Percentiles rank a stretch among this genome's conserved stretches.
Evolutionary conservation across 2,888 invertebrate species (phyloP).

Genomic region (Yponomeuta sedellus): DNA sequence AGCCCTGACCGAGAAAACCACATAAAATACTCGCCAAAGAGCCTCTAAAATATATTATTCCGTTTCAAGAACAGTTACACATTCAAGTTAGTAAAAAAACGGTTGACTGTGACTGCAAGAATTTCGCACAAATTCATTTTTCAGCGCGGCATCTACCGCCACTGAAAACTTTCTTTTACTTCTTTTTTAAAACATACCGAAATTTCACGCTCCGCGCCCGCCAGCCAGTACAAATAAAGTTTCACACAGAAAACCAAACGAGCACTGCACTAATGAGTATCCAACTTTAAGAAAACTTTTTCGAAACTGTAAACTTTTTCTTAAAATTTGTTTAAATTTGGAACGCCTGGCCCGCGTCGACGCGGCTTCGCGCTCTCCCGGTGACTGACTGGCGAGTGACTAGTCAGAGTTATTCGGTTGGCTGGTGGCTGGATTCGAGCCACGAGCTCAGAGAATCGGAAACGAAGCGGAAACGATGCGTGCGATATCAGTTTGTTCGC

Average conservation of each 20-base stretch:
- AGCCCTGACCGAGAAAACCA: background rate
- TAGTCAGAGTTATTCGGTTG: background rate
- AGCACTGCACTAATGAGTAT: constrained; percentile 1
- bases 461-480: constrained; percentile 8
- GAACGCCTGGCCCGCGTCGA: constrained; percentile 8
- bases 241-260: constrained; percentile 12
- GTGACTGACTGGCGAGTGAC: background rate
- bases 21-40: background rate
- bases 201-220: background rate
- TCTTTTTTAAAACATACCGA: background rate
- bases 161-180: background rate
- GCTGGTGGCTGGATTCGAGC: background rate
- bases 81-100: background rate
- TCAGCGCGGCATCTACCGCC: background rate
- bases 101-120: background rate
- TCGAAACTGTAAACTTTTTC: constrained; percentile 6
- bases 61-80: background rate
- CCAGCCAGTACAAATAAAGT: background rate
- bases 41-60: background rate
- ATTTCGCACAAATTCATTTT: background rate
- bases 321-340: constrained; percentile 10
- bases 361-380: constrained; percentile 4
- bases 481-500: background rate
- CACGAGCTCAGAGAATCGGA: constrained; percentile 12
- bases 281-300: background rate